Evolutionary conservation across 2,797 vertebrate genomes (phyloP).

Genomic region (Enteromius thamalakanensis): DNA sequence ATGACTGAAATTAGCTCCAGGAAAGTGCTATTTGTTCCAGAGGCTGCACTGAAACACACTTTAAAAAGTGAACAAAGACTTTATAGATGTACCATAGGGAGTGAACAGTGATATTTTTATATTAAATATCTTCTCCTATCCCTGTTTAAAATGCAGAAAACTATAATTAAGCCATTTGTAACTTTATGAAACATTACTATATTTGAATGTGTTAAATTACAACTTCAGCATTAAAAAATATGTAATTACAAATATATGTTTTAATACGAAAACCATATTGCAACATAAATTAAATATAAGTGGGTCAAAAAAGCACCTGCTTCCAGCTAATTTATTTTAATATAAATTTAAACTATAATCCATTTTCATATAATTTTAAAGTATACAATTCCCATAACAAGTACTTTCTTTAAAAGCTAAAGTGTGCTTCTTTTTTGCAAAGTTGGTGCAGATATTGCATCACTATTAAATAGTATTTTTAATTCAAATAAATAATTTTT

Average conservation of each 20-base stretch:
- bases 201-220: background rate
- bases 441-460: background rate
- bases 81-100: background rate
- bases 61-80: background rate
- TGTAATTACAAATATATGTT: background rate
- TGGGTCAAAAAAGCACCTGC: background rate
- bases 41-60: background rate
- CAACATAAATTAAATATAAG: background rate
- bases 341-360: background rate
- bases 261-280: background rate
- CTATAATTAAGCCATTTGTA: background rate
- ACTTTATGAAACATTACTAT: background rate
- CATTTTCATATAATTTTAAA: background rate
- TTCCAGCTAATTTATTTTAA: background rate
- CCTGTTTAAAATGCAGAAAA: background rate
- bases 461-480: background rate
- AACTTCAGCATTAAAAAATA: background rate
- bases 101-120: background rate
- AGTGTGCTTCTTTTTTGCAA: background rate
- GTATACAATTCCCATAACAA: background rate
- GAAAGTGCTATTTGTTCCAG: conserved; percentile 9
- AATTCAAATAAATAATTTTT: background rate
- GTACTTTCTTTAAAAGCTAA: background rate
- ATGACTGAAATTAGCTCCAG: background rate
- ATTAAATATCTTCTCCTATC: background rate